Evolutionary conservation across 2,888 invertebrate genomes (phyloP), one percentile per base, ranked within the genome.

Genomic region (Pandemis cinnamomeana): DNA sequence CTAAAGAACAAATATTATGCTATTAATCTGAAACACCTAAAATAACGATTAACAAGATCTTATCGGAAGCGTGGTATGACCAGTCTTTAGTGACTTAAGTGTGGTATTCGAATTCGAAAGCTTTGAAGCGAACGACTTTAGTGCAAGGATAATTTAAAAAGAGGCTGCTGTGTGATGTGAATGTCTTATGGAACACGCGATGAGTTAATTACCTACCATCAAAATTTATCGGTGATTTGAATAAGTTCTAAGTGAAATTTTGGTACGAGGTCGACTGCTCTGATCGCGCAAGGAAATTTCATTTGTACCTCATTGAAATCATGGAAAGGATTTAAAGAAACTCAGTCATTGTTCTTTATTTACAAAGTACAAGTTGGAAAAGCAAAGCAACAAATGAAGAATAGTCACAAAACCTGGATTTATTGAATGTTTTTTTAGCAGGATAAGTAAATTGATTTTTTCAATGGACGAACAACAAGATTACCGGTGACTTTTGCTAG

Each of bases 231-330:
- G 62, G 62, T 72, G 72, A 72, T 68, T 72, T 68, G 36, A 72
- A 72, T 72, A 53, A 62, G 67, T 11, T 72, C 11, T 53, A 15
- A 72, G 27, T 72, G 61, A 63, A 72, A 72, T 68, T 53, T 44
- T 7, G 0, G 5, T 10, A 7, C 10, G 8, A 44, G 5, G 44
- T 53, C 53, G 44, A 36, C 5, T 20, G 44, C 53, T 41, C 44
- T 62, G 13, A 42, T n/a, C 7, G 0, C 53, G 44, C 27, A 61
- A 36, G 41, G 13, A 60, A 61, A 53, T 68, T 62, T 72, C 41
- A 61, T 36, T 53, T 72, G 53, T 44, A 63, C 8, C 72, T 72
- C 44, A 72, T 68, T 72, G 15, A 55, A 67, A 72, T 72, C 72
- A 68, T 55, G 67, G 62, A 72, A 72, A 72, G 72, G 67, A 7